Evolutionary conservation across 2,113 vertebrate species (phyloP).

Genomic region (Chauna torquata): DNA sequence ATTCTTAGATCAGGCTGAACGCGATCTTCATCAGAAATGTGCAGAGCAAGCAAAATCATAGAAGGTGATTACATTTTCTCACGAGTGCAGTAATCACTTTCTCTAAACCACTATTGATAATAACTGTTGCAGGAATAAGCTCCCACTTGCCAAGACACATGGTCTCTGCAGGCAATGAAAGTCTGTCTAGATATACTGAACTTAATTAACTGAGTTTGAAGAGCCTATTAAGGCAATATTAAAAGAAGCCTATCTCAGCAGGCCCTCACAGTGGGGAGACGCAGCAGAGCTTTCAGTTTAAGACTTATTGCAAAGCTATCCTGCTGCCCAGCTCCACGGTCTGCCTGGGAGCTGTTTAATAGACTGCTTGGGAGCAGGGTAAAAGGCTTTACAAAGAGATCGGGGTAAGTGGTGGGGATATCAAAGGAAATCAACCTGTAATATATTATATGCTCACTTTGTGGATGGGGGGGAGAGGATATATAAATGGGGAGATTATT

Average conservation of each 20-base stretch:
- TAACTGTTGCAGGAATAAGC: background rate
- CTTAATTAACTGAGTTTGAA: conserved; percentile 77
- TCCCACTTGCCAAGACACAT: conserved; percentile 20
- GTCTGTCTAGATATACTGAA: conserved; percentile 31
- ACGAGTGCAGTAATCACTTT: background rate
- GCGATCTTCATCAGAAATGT: background rate
- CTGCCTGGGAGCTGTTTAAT: conserved; percentile 41
- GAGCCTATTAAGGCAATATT: conserved; percentile 74
- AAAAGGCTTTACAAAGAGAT: conserved; percentile 1
- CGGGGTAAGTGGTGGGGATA: conserved; percentile 3
- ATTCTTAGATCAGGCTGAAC: background rate
- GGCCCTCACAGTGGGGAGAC: conserved; percentile 27
- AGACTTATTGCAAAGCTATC: conserved; percentile 42
- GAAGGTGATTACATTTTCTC: background rate
- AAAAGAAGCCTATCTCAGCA: conserved; percentile 63
- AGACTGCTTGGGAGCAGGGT: background rate
- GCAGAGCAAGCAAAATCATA: background rate
- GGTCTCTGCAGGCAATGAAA: conserved; percentile 47
- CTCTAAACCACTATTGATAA: background rate
- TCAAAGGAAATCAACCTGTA: conserved; percentile 47
- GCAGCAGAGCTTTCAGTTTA: conserved; percentile 45
- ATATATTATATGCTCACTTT: conserved; percentile 44
- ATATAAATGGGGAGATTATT: background rate
- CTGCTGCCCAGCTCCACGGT: conserved; percentile 10
- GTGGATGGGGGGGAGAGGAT: background rate